Evolutionary conservation across 92 coral and sea anemone genomes (phyloP), one percentile per base, ranked within the genome.

Genomic region (Phenganax stokvisi): DNA sequence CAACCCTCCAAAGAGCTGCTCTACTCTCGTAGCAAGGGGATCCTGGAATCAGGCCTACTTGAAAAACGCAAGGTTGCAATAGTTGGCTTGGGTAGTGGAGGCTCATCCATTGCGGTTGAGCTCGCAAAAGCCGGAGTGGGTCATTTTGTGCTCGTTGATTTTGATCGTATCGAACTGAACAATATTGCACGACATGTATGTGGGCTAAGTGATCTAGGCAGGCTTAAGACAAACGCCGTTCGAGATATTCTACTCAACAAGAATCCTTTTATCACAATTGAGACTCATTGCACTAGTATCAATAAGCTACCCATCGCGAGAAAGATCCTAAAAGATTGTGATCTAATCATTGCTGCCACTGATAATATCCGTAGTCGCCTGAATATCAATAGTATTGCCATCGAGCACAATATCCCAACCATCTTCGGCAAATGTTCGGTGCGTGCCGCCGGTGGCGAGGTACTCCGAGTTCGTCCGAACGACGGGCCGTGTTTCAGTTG

Each of bases 391-490:
- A 80, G 88, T 3, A 51, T 92, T 65, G 87, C 97, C 47, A 86
- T 92, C 0, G 97, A 92, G 80, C 84, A 85, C 12, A 74, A 90
- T 29, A 89, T 92, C 25, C 85, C 96, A 3, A 79, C 92, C 20
- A 79, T 92, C 57, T 92, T 90, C 76, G 97, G 97, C 1, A 92
- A 92, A 59, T 92, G 97, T 72, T 90, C 97, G 8, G 90, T 87
- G n/a, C 87, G 97, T 51, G 97, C 97, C 6, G 97, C 97, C 1
- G 97, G 97, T 8, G 97, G 97, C 25, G 97, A 93, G 31, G 96
- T 91, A 37, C 83, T 93, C 6, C 85, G 92, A 0, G 96, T 93
- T 13, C 85, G 96, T 17, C 97, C 97, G 7, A 84, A 86, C 77
- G 80, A 57, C 16, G 96, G 96, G 15, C 97, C 97, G 0, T 93